phyloP scores from a whole-genome alignment of 2,113 vertebrate genomes.

The Mus spicilegus region DNA sequence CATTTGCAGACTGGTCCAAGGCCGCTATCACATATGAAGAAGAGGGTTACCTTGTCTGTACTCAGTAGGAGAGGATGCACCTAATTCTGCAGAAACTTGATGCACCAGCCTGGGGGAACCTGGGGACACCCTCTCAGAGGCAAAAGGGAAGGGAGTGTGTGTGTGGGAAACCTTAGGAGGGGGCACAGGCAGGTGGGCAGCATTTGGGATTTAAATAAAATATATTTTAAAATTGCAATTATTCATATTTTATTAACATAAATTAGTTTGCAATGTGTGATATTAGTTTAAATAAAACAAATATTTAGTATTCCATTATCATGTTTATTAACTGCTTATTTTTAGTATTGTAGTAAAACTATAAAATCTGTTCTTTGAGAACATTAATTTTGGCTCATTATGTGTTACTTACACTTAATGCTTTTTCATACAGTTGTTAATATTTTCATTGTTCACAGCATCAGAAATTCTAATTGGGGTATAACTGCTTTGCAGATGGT shows the following conservation, averaged over 20 bases:
- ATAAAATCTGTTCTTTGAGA: neutral
- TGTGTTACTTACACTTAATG: neutral
- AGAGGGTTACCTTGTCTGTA: too few relatives aligned
- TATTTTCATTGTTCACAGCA: constrained; percentile 6
- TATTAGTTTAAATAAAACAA: constrained; percentile 8
- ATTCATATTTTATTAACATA: neutral
- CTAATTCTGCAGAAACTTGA: too few relatives aligned
- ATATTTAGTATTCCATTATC: neutral
- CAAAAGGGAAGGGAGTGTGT: too few relatives aligned
- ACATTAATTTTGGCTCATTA: neutral
- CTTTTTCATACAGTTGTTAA: constrained; percentile 20
- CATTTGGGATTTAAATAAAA: too few relatives aligned
- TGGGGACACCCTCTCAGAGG: too few relatives aligned
- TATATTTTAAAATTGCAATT: neutral
- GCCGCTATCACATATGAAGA: too few relatives aligned
- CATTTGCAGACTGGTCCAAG: too few relatives aligned
- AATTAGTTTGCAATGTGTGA: neutral
- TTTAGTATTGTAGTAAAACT: constrained; percentile 8
- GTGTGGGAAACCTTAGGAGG: too few relatives aligned
- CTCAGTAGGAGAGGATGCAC: too few relatives aligned
- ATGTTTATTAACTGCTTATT: neutral
- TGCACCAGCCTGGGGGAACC: too few relatives aligned
- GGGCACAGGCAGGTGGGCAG: too few relatives aligned
- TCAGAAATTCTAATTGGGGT: neutral
- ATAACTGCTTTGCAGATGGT: neutral